Conservation (phyloP, 1,140 invertebrate genomes). For the Ostrea edulis region DNA sequence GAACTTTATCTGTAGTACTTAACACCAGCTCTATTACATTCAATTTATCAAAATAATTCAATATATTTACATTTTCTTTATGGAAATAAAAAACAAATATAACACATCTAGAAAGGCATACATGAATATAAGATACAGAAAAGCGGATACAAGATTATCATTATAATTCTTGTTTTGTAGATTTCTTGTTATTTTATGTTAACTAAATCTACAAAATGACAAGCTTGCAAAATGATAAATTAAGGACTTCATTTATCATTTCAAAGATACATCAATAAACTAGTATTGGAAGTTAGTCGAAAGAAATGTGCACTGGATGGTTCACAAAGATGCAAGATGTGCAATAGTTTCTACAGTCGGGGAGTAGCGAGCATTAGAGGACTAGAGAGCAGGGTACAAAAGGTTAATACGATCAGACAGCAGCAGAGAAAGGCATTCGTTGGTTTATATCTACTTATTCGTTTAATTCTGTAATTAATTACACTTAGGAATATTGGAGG, state of each 20-base stretch:
- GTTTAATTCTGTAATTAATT: neutral
- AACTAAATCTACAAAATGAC: neutral
- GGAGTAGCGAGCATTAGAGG: neutral
- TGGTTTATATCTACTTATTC: neutral
- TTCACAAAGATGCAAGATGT: too few relatives aligned
- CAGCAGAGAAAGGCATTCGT: neutral
- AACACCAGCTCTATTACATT: neutral
- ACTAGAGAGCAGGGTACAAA: neutral
- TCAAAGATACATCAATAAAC: too few relatives aligned
- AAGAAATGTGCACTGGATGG: too few relatives aligned
- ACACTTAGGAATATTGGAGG: neutral
- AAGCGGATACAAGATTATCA: neutral
- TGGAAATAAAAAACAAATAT: conserved; percentile 18
- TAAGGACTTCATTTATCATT: too few relatives aligned
- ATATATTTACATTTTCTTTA: neutral
- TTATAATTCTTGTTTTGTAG: conserved; percentile 24
- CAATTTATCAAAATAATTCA: neutral
- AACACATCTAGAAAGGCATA: conserved; percentile 14
- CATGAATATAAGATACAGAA: neutral
- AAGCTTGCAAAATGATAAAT: too few relatives aligned
- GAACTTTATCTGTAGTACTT: neutral
- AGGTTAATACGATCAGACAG: neutral
- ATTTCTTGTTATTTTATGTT: neutral
- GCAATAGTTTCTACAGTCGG: neutral
- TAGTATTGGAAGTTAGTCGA: too few relatives aligned